phyloP scores from a whole-genome alignment of 2,797 vertebrate genomes.

The Allobates femoralis region DNA sequence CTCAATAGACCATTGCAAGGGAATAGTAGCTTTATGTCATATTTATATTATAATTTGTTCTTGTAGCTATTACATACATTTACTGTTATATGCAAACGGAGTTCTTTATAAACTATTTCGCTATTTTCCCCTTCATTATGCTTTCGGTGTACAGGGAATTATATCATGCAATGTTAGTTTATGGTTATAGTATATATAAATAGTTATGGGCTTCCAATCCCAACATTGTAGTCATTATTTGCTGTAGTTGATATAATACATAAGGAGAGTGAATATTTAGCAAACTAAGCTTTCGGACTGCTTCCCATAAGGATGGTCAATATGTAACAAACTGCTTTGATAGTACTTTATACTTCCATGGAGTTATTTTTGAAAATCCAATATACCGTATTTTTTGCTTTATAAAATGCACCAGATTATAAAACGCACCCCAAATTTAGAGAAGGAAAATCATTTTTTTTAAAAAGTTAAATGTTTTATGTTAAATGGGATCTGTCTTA shows the following conservation, averaged over 20 bases:
- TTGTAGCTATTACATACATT: slow-evolving; percentile 18
- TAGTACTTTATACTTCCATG: too few species aligned
- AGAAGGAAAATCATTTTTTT: too few species aligned
- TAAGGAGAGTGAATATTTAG: neutral
- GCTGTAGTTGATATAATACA: neutral
- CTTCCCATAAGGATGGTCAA: neutral
- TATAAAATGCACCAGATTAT: too few species aligned
- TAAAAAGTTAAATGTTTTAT: too few species aligned
- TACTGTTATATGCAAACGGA: neutral
- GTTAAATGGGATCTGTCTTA: too few species aligned
- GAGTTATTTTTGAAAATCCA: too few species aligned
- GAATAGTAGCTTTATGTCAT: neutral
- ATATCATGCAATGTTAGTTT: neutral
- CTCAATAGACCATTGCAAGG: neutral
- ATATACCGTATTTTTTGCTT: too few species aligned
- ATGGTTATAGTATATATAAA: neutral
- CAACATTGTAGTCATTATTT: neutral
- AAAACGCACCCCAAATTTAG: too few species aligned
- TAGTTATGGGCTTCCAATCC: neutral
- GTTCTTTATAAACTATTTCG: neutral
- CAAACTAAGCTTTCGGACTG: neutral
- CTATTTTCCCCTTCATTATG: neutral
- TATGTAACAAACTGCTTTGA: too few species aligned
- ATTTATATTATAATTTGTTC: neutral
- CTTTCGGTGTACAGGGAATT: neutral